Evolutionary conservation across 2,797 vertebrate species (phyloP), one percentile per base, ranked within the genome.

Genomic region (Rhinichthys osculus): DNA sequence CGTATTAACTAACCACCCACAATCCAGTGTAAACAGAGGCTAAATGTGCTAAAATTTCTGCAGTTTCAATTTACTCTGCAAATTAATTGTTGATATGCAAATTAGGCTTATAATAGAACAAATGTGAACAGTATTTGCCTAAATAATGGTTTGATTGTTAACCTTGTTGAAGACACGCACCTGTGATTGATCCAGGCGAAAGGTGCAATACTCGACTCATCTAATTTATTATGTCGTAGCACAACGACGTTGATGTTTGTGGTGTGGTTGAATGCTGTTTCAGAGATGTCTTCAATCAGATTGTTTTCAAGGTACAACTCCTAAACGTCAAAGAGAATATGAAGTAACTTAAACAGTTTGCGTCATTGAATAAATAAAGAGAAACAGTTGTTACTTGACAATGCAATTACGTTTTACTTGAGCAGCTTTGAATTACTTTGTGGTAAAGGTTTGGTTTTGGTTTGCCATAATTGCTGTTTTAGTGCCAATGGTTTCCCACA

Each of bases 301-400:
- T 99, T 99, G 90, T 97, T 96, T 94, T 99, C 98, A 81, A 99
- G 93, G 79, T 99, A 94, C 70, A 99, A 89, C 92, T 99, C 98
- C 98, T 99, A 38, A 89, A 71, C 50, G 10, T 30, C 23, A 89
- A 44, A 79, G 54, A 38, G 5, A 69, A 19, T 23, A 44, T 3
- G 19, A 52, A 3, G 27, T 72, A 30, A 76, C 52, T 19, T 52
- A 9, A 30, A 17, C 19, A 35, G 44, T 35, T 57, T 47, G 19
- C 40, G 40, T 54, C 8, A 44, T 17, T 64, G 9, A 52, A 40
- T 59, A 27, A 69, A 54, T 82, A 44, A 42, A 74, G 38, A 62
- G 23, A 72, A 47, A 77, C 33, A 10, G 19, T 35, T n/a, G 40
- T 64, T 47, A 42, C 21, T 40, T 64, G 59, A 54, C n/a, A 54